Base-by-base conservation (phyloP, 2,888 invertebrate genomes). In the Empis stercorea region DNA sequence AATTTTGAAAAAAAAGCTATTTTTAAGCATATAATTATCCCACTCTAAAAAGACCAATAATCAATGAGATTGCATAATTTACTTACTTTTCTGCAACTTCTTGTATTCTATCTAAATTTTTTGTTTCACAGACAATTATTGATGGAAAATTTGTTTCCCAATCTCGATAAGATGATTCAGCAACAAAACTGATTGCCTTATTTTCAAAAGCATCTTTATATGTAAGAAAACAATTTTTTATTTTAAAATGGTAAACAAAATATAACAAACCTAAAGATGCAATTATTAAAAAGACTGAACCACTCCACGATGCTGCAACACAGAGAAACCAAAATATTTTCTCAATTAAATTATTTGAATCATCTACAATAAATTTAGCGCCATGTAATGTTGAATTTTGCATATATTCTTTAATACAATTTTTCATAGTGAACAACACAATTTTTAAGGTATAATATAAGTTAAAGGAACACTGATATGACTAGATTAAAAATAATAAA, bases 71-170 rank as follows among this genome's bases (percentile, higher is more conserved):
- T n/a, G n/a, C n/a, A n/a, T n/a, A n/a, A n/a, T n/a, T n/a, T 27
- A 70, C 72, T 66, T 58, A 83, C 83, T 71, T 68, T 56, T 81
- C 80, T 10, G 82, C 75, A 34, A 78, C 74, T 52, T 76, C 71
- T 50, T 75, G 81, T 48, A 83, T 72, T 47, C 73, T 73, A 36
- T 74, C 70, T 57, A 76, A 71, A 56, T 83, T 83, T 53, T 76
- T 73, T 0, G 68, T 68, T 62, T 84, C 84, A 60, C 87, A 87
- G 14, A 87, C 66, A 0, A 78, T 76, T n/a, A 86, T 72, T 0
- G 83, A 70, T 0, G 86, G 85, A 64, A 87, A 80, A 47, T 78
- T 72, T 0, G 83, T 82, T 54, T 81, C 70, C 84, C 85, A 86
- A 48, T 81, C 75, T 1, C 78, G 72, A 63, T 82, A 85, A 1